A percentile compares a stretch with the other conserved stretches of the same genome.
Conservation (phyloP, 2,888 invertebrate species). For the Ceriagrion tenellum region DNA sequence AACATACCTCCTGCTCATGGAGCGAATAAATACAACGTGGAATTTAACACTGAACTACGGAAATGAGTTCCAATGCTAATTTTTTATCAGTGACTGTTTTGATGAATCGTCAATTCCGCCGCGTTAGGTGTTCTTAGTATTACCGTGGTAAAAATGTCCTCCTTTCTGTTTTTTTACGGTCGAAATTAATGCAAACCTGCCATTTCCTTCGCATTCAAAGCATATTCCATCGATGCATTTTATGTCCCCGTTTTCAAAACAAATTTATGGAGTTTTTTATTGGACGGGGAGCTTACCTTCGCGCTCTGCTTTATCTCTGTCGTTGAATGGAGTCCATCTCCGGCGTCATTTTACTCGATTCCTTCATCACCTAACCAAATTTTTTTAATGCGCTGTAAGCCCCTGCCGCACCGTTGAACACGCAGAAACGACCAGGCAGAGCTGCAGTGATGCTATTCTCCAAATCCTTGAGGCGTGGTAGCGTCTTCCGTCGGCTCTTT, state of each 20-base stretch:
- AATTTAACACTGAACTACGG: background rate
- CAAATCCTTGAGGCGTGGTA: too few species aligned
- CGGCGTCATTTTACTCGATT: background rate
- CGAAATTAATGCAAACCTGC: background rate
- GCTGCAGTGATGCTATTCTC: too few species aligned
- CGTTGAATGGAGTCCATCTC: background rate
- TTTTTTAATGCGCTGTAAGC: background rate
- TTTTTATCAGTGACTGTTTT: background rate
- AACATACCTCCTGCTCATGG: background rate
- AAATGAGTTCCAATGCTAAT: background rate
- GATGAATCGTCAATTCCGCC: background rate
- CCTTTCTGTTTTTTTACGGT: background rate
- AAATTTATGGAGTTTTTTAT: background rate
- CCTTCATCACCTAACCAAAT: background rate
- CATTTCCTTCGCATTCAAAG: background rate
- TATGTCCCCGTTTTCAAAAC: background rate
- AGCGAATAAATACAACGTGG: background rate
- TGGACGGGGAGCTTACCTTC: background rate
- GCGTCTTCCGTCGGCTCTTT: too few species aligned
- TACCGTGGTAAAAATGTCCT: background rate
- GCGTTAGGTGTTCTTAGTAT: background rate
- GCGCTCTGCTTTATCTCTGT: background rate
- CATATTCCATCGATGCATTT: background rate
- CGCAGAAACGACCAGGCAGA: background rate
- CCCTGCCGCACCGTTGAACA: background rate